Percentiles rank a stretch among this genome's conserved stretches.
Evolutionary conservation across 2,113 vertebrate species (phyloP).

Genomic region (Chloebia gouldiae): DNA sequence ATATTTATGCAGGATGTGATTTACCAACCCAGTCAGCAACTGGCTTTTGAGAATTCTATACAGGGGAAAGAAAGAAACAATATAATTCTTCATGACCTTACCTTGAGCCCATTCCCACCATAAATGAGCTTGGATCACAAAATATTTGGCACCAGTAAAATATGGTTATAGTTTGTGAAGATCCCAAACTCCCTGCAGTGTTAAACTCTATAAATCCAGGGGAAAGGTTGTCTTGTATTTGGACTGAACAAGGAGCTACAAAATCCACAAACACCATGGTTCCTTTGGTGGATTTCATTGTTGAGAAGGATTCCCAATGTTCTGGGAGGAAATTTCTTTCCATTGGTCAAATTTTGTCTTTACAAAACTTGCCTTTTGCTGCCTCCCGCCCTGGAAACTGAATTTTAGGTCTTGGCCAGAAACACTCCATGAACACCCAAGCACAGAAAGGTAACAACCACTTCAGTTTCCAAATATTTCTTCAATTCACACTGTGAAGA

Average conservation of each 20-base stretch:
- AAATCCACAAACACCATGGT: background rate
- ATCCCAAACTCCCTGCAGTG: background rate
- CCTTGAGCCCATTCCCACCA: background rate
- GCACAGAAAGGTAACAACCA: background rate
- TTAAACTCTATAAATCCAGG: background rate
- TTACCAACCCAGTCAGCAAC: background rate
- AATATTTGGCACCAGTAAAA: background rate
- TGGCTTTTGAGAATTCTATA: background rate
- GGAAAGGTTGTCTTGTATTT: background rate
- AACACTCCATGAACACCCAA: background rate
- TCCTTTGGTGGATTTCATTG: background rate
- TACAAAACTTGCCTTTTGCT: background rate
- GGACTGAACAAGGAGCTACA: background rate
- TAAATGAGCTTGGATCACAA: rapidly evolving
- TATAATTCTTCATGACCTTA: background rate
- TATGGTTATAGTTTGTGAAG: background rate
- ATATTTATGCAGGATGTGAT: background rate
- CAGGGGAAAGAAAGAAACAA: background rate
- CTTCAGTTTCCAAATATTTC: background rate
- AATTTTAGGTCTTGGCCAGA: background rate
- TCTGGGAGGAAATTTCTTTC: background rate
- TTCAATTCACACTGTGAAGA: background rate
- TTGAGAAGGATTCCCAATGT: background rate
- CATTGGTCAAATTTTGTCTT: background rate
- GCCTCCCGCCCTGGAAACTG: background rate